Percentiles rank a stretch among this genome's conserved stretches.
Conservation (phyloP, 1,140 invertebrate species). For the Dendrolimus punctatus region DNA sequence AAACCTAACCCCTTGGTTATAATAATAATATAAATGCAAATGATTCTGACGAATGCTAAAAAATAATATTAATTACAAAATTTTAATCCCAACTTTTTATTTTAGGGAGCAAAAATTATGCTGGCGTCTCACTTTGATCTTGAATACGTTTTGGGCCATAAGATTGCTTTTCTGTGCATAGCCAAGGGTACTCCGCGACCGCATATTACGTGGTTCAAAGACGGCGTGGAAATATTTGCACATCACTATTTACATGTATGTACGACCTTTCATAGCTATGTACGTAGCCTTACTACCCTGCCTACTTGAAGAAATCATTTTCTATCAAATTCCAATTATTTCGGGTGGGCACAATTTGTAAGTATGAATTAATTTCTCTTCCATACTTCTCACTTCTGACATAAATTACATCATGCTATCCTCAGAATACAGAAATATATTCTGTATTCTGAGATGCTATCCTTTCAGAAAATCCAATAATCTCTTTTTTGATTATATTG, state of each 20-base stretch:
- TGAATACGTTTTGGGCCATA: constrained; percentile 93
- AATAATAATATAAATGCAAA: too few relatives aligned
- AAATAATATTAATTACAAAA: too few relatives aligned
- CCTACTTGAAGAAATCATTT: background rate
- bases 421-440: too few relatives aligned
- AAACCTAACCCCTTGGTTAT: too few relatives aligned
- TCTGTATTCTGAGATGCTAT: too few relatives aligned
- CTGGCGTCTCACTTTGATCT: constrained; percentile 93
- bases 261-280: constrained; percentile 20
- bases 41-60: too few relatives aligned
- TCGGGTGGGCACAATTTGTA: too few relatives aligned
- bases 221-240: constrained; percentile 90
- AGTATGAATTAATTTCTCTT: too few relatives aligned
- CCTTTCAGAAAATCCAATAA: too few relatives aligned
- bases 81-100: background rate
- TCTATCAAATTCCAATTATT: background rate
- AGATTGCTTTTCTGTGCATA: constrained; percentile 92
- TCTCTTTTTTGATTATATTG: too few relatives aligned
- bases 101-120: constrained; percentile 91
- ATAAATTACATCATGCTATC: too few relatives aligned
- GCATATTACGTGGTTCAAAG: constrained; percentile 94
- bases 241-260: constrained; percentile 91
- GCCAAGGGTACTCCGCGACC: constrained; percentile 88
- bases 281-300: background rate
- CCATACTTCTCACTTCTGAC: too few relatives aligned